Conservation (phyloP, 2,888 invertebrate genomes). For the Coecobrya sp. region DNA sequence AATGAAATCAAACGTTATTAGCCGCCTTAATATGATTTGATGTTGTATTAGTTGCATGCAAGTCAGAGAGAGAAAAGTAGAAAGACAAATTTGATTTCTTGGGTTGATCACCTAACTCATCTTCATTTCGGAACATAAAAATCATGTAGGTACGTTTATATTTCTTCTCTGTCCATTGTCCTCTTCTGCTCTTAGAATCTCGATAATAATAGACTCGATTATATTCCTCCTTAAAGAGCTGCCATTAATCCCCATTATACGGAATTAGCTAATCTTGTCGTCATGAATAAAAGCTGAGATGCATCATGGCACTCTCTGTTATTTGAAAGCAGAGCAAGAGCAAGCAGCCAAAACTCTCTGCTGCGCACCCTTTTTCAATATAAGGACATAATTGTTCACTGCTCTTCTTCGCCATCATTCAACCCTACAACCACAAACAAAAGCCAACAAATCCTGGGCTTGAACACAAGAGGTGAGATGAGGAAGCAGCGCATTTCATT, state of each 20-base stretch:
- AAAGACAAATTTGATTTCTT: conserved; percentile 65
- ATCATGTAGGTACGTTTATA: not conserved
- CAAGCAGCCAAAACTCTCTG: not conserved
- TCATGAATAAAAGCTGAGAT: conserved; percentile 28
- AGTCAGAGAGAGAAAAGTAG: conserved; percentile 32
- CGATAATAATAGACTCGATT: conserved; percentile 58
- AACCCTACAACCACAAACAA: conserved; percentile 25
- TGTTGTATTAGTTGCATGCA: not conserved
- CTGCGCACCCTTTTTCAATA: conserved; percentile 35
- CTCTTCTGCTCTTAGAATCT: not conserved
- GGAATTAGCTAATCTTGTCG: conserved; percentile 70
- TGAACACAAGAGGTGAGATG: not conserved
- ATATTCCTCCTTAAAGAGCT: conserved; percentile 16
- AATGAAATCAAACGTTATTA: conserved; percentile 54
- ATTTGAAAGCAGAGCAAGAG: not conserved
- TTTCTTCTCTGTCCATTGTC: conserved; percentile 14
- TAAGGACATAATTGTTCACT: conserved; percentile 65
- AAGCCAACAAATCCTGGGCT: not conserved
- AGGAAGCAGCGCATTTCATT: conserved; percentile 67
- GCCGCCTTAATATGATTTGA: not conserved
- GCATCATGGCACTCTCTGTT: conserved; percentile 1
- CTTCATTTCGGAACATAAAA: not conserved
- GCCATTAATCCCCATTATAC: conserved; percentile 57
- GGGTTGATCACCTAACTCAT: conserved; percentile 38
- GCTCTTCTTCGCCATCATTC: conserved; percentile 35